Conservation (phyloP, 2,888 invertebrate genomes). For the Sarcophaga subvicina region DNA sequence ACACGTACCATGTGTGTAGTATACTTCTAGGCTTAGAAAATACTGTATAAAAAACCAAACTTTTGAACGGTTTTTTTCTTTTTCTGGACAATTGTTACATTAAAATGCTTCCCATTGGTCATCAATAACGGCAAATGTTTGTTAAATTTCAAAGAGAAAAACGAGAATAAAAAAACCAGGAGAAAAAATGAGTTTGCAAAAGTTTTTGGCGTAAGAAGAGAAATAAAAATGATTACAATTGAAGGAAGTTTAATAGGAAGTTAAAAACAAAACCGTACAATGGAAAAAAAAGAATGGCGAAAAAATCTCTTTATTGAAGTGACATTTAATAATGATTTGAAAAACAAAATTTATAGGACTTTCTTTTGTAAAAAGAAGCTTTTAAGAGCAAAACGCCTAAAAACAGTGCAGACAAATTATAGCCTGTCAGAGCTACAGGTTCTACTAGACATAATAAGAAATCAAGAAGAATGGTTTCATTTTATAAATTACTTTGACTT, state of each 20-base stretch:
- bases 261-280: background rate
- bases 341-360: slow-evolving; percentile 18
- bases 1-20: no score
- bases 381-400: background rate
- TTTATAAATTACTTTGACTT: no score
- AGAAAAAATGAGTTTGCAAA: background rate
- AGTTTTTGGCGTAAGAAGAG: slow-evolving; percentile 4
- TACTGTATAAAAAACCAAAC: background rate
- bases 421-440: no score
- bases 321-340: slow-evolving; percentile 30
- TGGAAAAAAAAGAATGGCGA: background rate
- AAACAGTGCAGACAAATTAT: background rate
- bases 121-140: slow-evolving; percentile 65
- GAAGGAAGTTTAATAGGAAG: slow-evolving; percentile 55
- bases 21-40: background rate
- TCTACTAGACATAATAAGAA: no score
- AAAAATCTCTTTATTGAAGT: background rate
- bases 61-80: background rate
- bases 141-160: slow-evolving; percentile 36
- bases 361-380: no score
- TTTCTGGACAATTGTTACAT: slow-evolving; percentile 64
- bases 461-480: no score
- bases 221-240: slow-evolving; percentile 6
- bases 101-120: slow-evolving; percentile 66
- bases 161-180: background rate